Conservation (phyloP, 1,140 invertebrate species). For the Coenobita brevimanus region DNA sequence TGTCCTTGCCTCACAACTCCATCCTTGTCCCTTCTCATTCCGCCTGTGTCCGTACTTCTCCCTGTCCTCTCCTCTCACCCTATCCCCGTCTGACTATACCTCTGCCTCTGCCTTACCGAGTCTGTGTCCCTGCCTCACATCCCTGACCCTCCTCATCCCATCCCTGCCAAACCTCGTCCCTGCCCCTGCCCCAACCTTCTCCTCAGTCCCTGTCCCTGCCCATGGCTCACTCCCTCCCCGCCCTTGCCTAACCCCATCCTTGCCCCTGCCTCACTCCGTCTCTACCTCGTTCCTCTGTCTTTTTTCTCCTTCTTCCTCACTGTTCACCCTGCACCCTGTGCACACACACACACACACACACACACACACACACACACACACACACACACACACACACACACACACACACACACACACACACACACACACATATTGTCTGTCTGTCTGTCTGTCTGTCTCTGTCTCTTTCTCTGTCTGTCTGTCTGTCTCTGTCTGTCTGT, state of each 20-base stretch:
- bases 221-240: no score
- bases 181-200: no score
- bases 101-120: not conserved
- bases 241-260: no score
- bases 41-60: not conserved
- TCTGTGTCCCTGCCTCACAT: not conserved
- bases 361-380: constrained; percentile 36
- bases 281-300: not conserved
- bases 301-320: not conserved
- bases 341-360: constrained; percentile 29
- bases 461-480: no score
- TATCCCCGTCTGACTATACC: not conserved
- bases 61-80: not conserved
- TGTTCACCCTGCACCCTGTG: not conserved
- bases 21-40: not conserved
- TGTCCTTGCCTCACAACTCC: not conserved
- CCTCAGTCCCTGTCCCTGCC: no score
- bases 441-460: not conserved
- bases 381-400: constrained; percentile 30
- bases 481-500: no score
- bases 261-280: not conserved
- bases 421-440: no score
- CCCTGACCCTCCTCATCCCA: not conserved
- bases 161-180: no score
- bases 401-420: not conserved